Evolutionary conservation across 1,140 invertebrate genomes (phyloP).

Genomic region (Lasioglossum albipes): DNA sequence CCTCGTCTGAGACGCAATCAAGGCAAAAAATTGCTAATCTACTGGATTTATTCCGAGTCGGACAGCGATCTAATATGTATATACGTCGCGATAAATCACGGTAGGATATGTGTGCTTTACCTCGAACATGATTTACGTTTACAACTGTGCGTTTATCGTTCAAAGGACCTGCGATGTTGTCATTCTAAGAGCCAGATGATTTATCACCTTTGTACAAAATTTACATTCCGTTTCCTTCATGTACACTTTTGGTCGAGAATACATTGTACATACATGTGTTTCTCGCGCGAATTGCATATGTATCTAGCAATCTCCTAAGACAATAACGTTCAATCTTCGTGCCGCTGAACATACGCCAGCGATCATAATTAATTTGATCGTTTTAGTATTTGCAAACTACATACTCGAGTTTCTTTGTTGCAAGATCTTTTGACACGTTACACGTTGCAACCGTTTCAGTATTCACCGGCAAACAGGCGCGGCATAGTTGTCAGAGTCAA

Average conservation of each 20-base stretch:
- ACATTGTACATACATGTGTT: neutral
- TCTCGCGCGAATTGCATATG: neutral
- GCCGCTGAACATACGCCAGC: too few species aligned
- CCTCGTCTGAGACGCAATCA: too few species aligned
- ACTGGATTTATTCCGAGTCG: neutral
- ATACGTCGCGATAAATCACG: neutral
- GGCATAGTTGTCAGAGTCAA: too few species aligned
- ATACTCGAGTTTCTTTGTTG: neutral
- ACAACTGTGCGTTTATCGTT: slow-evolving; percentile 13
- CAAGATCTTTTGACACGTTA: neutral
- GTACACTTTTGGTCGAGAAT: neutral
- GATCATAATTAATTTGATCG: slow-evolving; percentile 3
- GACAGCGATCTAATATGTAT: neutral
- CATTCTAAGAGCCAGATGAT: neutral
- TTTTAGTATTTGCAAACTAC: neutral
- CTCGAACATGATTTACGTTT: slow-evolving; percentile 11
- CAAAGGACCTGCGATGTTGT: neutral
- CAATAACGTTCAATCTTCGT: neutral
- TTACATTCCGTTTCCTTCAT: neutral
- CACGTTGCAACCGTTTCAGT: neutral
- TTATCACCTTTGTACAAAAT: neutral
- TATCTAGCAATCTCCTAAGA: neutral
- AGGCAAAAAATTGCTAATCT: neutral
- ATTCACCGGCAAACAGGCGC: neutral
- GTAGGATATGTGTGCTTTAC: neutral